Evolutionary conservation across 2,888 invertebrate species (phyloP).

Genomic region (Melipona beecheii): DNA sequence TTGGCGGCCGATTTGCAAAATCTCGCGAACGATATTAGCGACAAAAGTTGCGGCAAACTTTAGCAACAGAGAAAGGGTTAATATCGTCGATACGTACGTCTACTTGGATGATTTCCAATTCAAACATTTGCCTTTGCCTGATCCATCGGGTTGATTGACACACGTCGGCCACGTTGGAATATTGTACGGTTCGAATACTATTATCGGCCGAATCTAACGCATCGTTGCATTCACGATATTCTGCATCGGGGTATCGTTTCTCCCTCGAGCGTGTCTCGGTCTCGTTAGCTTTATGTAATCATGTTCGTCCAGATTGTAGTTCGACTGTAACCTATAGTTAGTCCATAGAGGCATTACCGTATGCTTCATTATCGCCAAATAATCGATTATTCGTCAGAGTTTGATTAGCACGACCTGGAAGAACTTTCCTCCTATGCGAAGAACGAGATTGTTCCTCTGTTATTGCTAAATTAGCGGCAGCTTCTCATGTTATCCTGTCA

Average conservation of each 20-base stretch:
- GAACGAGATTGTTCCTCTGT: not conserved
- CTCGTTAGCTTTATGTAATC: constrained; percentile 71
- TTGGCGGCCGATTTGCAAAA: no score
- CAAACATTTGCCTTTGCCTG: constrained; percentile 46
- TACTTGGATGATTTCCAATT: constrained; percentile 43
- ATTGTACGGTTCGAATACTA: constrained; percentile 48
- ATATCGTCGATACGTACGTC: constrained; percentile 17
- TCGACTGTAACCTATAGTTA: constrained; percentile 61
- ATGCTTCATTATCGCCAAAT: constrained; percentile 72
- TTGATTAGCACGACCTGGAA: not conserved
- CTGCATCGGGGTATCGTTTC: constrained; percentile 50
- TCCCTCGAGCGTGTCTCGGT: constrained; percentile 47
- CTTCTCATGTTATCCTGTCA: not conserved
- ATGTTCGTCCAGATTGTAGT: constrained; percentile 63
- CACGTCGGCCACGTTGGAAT: constrained; percentile 39
- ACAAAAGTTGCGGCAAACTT: not conserved
- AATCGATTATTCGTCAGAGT: constrained; percentile 70
- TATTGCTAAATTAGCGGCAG: not conserved
- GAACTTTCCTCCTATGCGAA: not conserved
- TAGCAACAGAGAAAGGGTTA: constrained; percentile 9
- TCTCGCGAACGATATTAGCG: not conserved
- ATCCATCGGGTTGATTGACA: constrained; percentile 49
- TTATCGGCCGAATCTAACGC: constrained; percentile 52
- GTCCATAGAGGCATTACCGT: constrained; percentile 48
- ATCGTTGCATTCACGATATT: constrained; percentile 44